Evolutionary conservation across 2,113 vertebrate species (phyloP).

Genomic region (Anguilla japonica): DNA sequence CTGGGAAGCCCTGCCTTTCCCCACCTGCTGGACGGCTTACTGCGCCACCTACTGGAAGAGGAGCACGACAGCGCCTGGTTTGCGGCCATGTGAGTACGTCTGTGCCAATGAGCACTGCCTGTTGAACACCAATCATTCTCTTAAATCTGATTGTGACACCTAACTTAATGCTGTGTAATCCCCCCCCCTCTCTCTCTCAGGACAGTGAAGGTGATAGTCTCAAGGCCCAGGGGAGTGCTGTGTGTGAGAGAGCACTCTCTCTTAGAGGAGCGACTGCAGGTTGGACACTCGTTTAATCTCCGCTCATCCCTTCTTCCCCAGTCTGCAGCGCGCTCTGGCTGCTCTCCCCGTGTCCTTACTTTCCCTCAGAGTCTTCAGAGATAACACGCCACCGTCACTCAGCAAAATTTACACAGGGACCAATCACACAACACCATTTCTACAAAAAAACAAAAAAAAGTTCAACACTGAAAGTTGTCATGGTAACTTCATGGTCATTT

Average conservation of each 20-base stretch:
- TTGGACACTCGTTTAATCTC: constrained; percentile 14
- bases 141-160: too few relatives aligned
- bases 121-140: neutral
- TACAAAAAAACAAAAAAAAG: too few relatives aligned
- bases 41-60: constrained; percentile 41
- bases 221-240: constrained; percentile 47
- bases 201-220: constrained; percentile 49
- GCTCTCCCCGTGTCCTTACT: neutral
- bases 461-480: too few relatives aligned
- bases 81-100: constrained; percentile 53
- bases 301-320: neutral
- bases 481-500: too few relatives aligned
- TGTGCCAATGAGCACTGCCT: neutral
- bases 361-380: neutral
- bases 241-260: constrained; percentile 41
- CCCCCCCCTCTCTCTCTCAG: constrained; percentile 26
- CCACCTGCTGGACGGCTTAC: constrained; percentile 44
- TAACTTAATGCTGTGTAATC: too few relatives aligned
- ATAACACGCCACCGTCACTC: neutral
- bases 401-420: neutral
- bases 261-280: constrained; percentile 45
- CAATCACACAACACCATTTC: too few relatives aligned
- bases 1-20: constrained; percentile 42
- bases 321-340: neutral
- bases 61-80: constrained; percentile 58